Percentiles rank a stretch among this genome's conserved stretches.
Conservation (phyloP, 2,113 vertebrate species). For the Vimba vimba region DNA sequence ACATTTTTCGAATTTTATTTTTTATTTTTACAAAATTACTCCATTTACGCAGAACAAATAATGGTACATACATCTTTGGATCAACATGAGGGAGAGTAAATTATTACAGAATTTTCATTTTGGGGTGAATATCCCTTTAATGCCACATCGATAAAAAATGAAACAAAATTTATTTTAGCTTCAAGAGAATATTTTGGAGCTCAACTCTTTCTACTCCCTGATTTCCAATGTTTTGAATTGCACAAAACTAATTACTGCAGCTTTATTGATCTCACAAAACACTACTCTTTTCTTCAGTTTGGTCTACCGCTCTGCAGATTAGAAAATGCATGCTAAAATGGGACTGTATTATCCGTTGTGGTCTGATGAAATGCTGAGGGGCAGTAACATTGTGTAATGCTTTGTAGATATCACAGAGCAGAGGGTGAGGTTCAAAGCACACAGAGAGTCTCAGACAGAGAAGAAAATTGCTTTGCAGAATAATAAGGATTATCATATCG, state of each 20-base stretch:
- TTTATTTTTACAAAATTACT: background rate
- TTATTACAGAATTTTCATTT: background rate
- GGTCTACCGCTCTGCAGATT: background rate
- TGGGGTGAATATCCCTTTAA: background rate
- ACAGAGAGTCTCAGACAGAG: background rate
- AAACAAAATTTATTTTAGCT: slow-evolving; percentile 1
- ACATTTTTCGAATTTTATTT: background rate
- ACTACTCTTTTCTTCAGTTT: background rate
- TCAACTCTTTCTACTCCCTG: background rate
- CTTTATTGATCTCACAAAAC: slow-evolving; percentile 18
- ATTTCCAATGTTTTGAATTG: background rate
- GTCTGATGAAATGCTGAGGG: slow-evolving; percentile 6
- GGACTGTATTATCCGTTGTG: background rate
- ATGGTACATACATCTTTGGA: background rate
- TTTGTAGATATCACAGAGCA: slow-evolving; percentile 38
- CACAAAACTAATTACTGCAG: background rate
- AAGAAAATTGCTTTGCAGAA: slow-evolving; percentile 37
- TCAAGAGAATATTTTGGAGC: background rate
- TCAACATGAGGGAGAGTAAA: background rate
- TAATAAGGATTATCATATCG: slow-evolving; percentile 30
- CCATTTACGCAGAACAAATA: background rate
- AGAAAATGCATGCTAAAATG: slow-evolving; percentile 21
- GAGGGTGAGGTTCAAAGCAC: slow-evolving; percentile 8
- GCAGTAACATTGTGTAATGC: background rate
- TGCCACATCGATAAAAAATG: background rate